These are phyloP conservation scores for Nothobranchius kuhntae DNA, from an alignment of 2,113 vertebrate genomes.

Conservation along the genomic window DNA sequence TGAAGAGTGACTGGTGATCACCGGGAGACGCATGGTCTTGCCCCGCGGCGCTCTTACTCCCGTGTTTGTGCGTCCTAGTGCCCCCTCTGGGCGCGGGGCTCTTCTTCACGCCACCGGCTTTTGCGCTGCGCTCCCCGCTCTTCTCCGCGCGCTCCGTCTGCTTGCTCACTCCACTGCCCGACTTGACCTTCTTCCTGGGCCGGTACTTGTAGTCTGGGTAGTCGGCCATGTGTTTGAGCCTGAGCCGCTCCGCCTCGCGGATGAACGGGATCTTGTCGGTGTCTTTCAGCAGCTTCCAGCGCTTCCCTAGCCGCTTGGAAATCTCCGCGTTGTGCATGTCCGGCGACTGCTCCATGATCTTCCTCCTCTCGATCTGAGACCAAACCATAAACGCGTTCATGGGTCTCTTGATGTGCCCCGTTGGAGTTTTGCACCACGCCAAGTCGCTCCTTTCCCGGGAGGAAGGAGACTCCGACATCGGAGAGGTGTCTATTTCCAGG, in stretches of 20 bases:
- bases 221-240: constrained; percentile 99
- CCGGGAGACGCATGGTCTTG: constrained; percentile 79
- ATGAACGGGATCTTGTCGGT: constrained; percentile 98
- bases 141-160: constrained; percentile 82
- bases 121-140: constrained; percentile 75
- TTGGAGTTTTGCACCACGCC: constrained; percentile 97
- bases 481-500: constrained; percentile 93
- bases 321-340: constrained; percentile 99
- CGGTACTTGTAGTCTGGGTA: constrained; percentile 99
- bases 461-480: constrained; percentile 90
- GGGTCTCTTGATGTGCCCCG: constrained; percentile 93
- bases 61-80: constrained; percentile 82
- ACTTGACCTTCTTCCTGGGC: constrained; percentile 96
- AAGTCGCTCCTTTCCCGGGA: constrained; percentile 89
- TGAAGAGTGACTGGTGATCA: constrained; percentile 90
- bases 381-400: constrained; percentile 97
- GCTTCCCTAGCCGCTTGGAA: constrained; percentile 95
- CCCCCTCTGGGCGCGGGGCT: constrained; percentile 77
- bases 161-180: constrained; percentile 77
- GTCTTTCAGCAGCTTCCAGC: constrained; percentile 97
- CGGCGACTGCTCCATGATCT: constrained; percentile 97
- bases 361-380: constrained; percentile 94
- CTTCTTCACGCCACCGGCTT: constrained; percentile 75
- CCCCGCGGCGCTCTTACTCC: constrained; percentile 73
- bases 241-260: constrained; percentile 94